Evolutionary conservation across 2,113 vertebrate species (phyloP).

Genomic region (Varanus salvator): DNA sequence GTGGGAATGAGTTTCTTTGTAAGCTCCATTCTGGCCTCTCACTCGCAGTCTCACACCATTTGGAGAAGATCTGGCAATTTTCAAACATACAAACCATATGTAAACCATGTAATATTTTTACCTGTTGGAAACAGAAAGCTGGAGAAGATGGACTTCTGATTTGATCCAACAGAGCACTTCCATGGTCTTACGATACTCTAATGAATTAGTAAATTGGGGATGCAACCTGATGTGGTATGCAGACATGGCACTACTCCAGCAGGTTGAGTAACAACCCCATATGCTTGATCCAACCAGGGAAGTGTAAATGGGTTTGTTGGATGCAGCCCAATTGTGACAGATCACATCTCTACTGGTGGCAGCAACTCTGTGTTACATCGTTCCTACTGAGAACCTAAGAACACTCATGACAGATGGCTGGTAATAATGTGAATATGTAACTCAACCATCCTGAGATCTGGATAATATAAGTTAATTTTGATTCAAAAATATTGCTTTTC

Average conservation of each 20-base stretch:
- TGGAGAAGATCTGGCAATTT: not conserved
- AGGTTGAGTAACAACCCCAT: not conserved
- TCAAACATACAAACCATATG: not conserved
- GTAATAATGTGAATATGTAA: not conserved
- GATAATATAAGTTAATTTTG: not conserved
- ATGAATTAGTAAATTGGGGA: not conserved
- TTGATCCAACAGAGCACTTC: not conserved
- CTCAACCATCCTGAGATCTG: not conserved
- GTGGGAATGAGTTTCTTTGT: not conserved
- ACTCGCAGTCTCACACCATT: not conserved
- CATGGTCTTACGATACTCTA: not conserved
- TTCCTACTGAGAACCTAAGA: constrained; percentile 12
- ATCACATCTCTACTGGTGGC: not conserved
- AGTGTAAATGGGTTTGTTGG: constrained; percentile 19
- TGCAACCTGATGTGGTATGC: not conserved
- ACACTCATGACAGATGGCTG: not conserved
- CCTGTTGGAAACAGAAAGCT: not conserved
- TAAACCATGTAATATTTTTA: not conserved
- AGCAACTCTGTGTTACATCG: not conserved
- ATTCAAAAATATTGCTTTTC: constrained; percentile 3
- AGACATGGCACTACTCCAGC: not conserved
- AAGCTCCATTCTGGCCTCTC: not conserved
- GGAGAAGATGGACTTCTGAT: not conserved
- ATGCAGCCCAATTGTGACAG: constrained; percentile 20
- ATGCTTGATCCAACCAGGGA: not conserved